Evolutionary conservation across 2,113 vertebrate species (phyloP), one percentile per base, ranked within the genome.

Genomic region (Limnothrissa miodon): DNA sequence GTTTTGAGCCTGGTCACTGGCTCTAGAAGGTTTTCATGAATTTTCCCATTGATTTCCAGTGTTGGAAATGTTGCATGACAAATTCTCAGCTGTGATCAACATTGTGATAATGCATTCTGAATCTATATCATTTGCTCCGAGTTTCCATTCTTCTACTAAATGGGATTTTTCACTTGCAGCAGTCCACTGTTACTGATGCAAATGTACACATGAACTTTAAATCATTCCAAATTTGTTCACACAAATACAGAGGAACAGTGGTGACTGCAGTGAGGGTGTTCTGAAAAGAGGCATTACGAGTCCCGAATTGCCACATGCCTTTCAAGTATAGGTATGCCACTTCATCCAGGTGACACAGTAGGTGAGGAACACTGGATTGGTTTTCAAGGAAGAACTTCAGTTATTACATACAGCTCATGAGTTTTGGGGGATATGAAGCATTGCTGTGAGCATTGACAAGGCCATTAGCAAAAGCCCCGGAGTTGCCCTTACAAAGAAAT

Each of bases 401-500:
- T 56, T 21, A 56, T 56, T 56, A 56, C 19, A 11, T 62, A 74
- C 29, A 36, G 59, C 25, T 25, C 46, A 48, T 48, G 11, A 48
- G 15, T 48, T 56, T 56, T 23, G 29, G 11, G 66, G 66, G 66
- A 74, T 29, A 9, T 74, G 36, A 10, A 39, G 33, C 33, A 15
- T 33, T 33, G 29, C 66, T 74, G 66, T 74, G 66, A 74, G 66
- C 66, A 74, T 36, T 74, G 66, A 74, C 29, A 39, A 74, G 66
- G 66, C 66, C 66, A 36, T 74, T 74, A 36, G 29, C 29, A 2
- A 74, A 39, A 36, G 66, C 66, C 66, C 66, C 10, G 66, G 15
- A 15, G 66, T 74, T 74, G 29, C 46, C 48, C 80, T 45, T 80
- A 80, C 59, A 59, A 80, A 86, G 79, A 86, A 48, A 83, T 82